phyloP scores from a whole-genome alignment of 2,888 invertebrate species.

The Cantharis nigra region DNA sequence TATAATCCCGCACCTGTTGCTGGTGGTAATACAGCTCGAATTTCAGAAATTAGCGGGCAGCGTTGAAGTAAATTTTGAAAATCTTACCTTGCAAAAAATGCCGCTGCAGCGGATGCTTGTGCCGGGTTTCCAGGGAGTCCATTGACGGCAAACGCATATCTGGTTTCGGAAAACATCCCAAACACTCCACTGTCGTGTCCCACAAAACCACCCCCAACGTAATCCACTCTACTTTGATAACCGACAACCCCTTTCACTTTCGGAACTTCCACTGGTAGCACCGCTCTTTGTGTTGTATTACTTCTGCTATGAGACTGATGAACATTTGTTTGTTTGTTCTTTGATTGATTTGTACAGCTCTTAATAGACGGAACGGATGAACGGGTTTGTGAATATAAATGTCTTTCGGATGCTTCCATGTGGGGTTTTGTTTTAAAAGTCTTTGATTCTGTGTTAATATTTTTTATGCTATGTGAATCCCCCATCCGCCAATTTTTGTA shows the following conservation, averaged over 20 bases:
- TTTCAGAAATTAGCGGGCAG: not conserved
- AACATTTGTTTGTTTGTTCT: conserved; percentile 29
- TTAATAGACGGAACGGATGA: conserved; percentile 23
- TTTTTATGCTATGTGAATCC: conserved; percentile 18
- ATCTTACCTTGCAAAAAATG: conserved; percentile 64
- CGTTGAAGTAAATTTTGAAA: not conserved
- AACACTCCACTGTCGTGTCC: conserved; percentile 46
- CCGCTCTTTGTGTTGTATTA: conserved; percentile 23
- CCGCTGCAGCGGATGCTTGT: conserved; percentile 63
- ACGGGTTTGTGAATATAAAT: conserved; percentile 3
- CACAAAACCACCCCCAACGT: conserved; percentile 35
- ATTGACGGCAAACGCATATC: conserved; percentile 61
- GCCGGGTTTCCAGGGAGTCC: conserved; percentile 59
- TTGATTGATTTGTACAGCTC: conserved; percentile 27
- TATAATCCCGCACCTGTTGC: not conserved
- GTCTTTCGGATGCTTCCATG: conserved; percentile 25
- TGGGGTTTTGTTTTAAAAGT: conserved; percentile 12
- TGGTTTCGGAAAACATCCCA: conserved; percentile 57
- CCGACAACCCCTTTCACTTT: conserved; percentile 34
- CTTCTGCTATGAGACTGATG: conserved; percentile 31
- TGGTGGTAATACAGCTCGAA: not conserved
- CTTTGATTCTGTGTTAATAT: conserved; percentile 15
- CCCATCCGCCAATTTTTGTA: conserved; percentile 24
- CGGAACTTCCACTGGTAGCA: conserved; percentile 25
- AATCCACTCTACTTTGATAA: conserved; percentile 38